phyloP scores from a whole-genome alignment of 2,113 vertebrate species.

The Heterochromis multidens region DNA sequence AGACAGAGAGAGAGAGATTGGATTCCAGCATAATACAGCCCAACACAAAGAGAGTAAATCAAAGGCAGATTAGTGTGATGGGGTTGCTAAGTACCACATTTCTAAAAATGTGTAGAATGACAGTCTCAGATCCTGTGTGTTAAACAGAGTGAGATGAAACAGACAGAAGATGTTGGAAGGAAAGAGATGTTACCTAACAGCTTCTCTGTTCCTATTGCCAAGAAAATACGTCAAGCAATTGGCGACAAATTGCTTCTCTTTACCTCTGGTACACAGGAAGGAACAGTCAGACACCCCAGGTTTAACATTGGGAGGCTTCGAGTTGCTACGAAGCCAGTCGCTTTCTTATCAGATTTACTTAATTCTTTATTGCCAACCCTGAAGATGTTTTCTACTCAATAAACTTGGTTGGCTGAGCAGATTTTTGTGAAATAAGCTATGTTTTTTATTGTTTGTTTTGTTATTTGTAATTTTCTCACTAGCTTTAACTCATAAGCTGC shows the following conservation, averaged over 20 bases:
- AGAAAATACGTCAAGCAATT: constrained; percentile 44
- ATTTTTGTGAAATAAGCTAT: background rate
- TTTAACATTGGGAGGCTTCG: constrained; percentile 9
- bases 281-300: constrained; percentile 16
- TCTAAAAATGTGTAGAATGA: constrained; percentile 27
- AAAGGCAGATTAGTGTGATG: constrained; percentile 26
- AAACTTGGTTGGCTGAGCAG: background rate
- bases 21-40: constrained; percentile 28
- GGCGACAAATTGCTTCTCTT: constrained; percentile 47
- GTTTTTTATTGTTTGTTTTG: background rate
- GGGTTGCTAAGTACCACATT: constrained; percentile 31
- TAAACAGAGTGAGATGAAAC: constrained; percentile 21
- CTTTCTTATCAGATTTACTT: constrained; percentile 1
- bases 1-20: background rate
- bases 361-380: background rate
- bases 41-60: constrained; percentile 22
- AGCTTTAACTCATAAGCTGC: background rate
- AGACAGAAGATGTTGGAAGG: constrained; percentile 29
- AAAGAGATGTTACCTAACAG: constrained; percentile 44
- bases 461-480: background rate
- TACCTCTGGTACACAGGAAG: constrained; percentile 28
- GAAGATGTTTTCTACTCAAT: background rate
- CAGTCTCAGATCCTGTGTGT: background rate
- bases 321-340: constrained; percentile 2
- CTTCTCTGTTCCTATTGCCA: constrained; percentile 28